Conservation (phyloP, 1,140 invertebrate species). For the Penaeus chinensis region DNA sequence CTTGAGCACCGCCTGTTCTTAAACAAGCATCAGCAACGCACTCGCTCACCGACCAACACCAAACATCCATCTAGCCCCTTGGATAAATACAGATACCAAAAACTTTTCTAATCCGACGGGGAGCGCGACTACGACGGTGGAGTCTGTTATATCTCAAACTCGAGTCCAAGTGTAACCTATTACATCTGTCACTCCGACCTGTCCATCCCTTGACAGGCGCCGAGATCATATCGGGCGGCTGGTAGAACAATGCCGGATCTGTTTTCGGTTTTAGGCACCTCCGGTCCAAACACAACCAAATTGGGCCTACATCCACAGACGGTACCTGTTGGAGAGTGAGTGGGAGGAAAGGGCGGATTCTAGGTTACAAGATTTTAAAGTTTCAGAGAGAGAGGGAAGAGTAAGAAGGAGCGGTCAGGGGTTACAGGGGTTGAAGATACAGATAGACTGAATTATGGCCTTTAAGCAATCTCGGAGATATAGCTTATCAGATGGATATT, state of each 20-base stretch:
- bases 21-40: no score
- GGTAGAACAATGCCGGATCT: slow-evolving; percentile 46
- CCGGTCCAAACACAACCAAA: slow-evolving; percentile 37
- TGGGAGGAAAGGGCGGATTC: background rate
- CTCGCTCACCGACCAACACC: background rate
- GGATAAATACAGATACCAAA: slow-evolving; percentile 1
- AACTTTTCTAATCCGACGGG: no score
- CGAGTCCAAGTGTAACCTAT: slow-evolving; percentile 47
- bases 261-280: slow-evolving; percentile 28
- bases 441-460: no score
- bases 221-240: slow-evolving; percentile 40
- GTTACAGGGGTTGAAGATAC: no score
- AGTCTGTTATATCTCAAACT: slow-evolving; percentile 34
- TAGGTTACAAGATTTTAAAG: background rate
- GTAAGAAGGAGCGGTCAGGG: background rate
- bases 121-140: no score
- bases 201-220: slow-evolving; percentile 27
- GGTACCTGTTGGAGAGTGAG: slow-evolving; percentile 21
- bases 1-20: no score
- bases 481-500: no score
- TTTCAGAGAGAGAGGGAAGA: background rate
- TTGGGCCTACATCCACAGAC: slow-evolving; percentile 29
- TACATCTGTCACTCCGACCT: slow-evolving; percentile 40
- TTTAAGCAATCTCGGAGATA: no score
- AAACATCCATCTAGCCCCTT: background rate